Conservation (phyloP, 2,113 vertebrate species). For the Mus spicilegus region DNA sequence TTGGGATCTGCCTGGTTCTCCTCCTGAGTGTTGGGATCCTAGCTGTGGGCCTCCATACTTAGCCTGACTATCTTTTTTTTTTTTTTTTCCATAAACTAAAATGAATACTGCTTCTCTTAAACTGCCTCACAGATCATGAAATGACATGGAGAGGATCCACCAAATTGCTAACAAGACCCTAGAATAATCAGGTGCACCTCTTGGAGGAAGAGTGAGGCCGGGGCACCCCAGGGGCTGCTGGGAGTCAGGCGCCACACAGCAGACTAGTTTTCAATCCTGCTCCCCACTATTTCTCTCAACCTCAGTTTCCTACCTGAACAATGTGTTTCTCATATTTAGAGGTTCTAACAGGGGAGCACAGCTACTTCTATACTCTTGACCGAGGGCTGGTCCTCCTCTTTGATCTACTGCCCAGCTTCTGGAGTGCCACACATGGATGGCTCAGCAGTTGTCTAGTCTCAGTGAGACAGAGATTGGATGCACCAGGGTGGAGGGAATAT, state of each 20-base stretch:
- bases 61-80: neutral
- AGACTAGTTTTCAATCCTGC: neutral
- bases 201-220: slow-evolving; percentile 19
- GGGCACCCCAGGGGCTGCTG: neutral
- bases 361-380: too few relatives aligned
- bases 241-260: neutral
- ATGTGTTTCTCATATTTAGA: neutral
- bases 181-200: slow-evolving; percentile 28
- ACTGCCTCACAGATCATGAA: slow-evolving; percentile 42
- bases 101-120: slow-evolving; percentile 42
- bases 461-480: too few relatives aligned
- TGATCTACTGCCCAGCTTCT: too few relatives aligned
- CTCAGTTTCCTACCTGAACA: slow-evolving; percentile 53
- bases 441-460: too few relatives aligned
- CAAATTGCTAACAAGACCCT: slow-evolving; percentile 27
- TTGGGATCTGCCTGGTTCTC: neutral
- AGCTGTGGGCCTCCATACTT: neutral
- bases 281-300: slow-evolving; percentile 26
- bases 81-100: slow-evolving; percentile 31
- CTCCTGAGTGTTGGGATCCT: too few relatives aligned
- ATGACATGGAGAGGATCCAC: neutral
- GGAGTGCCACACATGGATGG: too few relatives aligned
- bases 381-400: too few relatives aligned
- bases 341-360: too few relatives aligned
- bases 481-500: too few relatives aligned